phyloP scores from a whole-genome alignment of 2,797 vertebrate genomes.

The Malacoraja senta region DNA sequence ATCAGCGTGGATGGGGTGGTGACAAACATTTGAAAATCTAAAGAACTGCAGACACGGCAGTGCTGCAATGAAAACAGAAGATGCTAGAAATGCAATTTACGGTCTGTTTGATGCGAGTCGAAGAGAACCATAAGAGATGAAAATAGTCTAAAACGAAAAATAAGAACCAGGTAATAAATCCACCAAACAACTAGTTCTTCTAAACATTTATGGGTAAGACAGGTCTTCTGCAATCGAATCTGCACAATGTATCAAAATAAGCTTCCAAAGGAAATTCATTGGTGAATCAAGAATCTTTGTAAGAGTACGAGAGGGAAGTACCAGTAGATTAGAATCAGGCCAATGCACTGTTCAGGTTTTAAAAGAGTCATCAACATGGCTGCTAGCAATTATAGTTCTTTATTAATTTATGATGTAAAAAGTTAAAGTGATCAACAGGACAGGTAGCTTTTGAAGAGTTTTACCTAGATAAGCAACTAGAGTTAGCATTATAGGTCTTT shows the following conservation, averaged over 20 bases:
- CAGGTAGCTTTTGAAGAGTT: too few relatives aligned
- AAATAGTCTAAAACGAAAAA: neutral
- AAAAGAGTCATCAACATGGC: neutral
- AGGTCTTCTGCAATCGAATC: neutral
- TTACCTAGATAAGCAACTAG: neutral
- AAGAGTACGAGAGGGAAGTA: neutral
- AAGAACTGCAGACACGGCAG: too few relatives aligned
- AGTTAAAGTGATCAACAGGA: too few relatives aligned
- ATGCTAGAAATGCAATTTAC: neutral
- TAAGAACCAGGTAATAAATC: too few relatives aligned
- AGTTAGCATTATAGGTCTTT: neutral
- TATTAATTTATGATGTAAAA: too few relatives aligned
- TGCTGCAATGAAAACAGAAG: neutral
- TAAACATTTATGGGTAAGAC: neutral
- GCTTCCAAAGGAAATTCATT: neutral
- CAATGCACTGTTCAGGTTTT: neutral
- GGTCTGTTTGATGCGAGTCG: neutral
- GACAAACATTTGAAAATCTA: too few relatives aligned
- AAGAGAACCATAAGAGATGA: neutral
- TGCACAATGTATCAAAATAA: neutral
- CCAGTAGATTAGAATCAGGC: neutral
- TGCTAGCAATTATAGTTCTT: neutral
- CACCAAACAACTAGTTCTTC: too few relatives aligned
- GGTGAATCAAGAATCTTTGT: too few relatives aligned
- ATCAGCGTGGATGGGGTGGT: neutral